Conservation (phyloP, 2,113 vertebrate genomes). For the Ammospiza nelsoni region DNA sequence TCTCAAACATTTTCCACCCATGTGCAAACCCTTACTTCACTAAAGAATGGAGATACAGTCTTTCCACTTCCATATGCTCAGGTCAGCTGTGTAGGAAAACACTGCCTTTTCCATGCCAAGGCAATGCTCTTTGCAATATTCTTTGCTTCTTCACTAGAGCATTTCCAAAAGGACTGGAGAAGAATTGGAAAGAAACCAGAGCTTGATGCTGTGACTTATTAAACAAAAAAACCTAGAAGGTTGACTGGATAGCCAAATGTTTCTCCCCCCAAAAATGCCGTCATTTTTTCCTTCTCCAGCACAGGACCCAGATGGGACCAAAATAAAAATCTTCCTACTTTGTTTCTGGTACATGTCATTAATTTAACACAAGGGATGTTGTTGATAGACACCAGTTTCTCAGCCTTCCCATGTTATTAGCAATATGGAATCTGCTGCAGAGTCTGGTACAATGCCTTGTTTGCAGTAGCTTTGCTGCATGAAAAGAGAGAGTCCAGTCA, state of each 20-base stretch:
- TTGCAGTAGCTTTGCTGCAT: not conserved
- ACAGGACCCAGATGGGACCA: constrained; percentile 31
- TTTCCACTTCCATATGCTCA: not conserved
- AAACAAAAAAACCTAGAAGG: not conserved
- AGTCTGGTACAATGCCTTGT: constrained; percentile 1
- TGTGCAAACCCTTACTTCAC: not conserved
- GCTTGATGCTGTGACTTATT: not conserved
- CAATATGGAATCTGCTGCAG: not conserved
- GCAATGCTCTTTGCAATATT: not conserved
- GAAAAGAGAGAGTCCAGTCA: not conserved
- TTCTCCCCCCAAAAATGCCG: not conserved
- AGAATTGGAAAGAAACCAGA: not conserved
- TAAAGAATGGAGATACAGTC: not conserved
- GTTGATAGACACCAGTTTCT: constrained; percentile 50
- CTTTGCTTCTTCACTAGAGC: not conserved
- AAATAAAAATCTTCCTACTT: constrained; percentile 4
- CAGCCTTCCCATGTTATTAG: constrained; percentile 39
- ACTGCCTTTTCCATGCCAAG: not conserved
- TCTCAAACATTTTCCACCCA: not conserved
- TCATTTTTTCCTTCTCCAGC: not conserved
- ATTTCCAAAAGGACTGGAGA: not conserved
- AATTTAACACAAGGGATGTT: constrained; percentile 42
- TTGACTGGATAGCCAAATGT: not conserved
- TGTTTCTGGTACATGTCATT: constrained; percentile 49
- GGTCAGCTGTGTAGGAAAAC: not conserved